Evolutionary conservation across 1,140 invertebrate genomes (phyloP).

Genomic region (Nylanderia fulva): DNA sequence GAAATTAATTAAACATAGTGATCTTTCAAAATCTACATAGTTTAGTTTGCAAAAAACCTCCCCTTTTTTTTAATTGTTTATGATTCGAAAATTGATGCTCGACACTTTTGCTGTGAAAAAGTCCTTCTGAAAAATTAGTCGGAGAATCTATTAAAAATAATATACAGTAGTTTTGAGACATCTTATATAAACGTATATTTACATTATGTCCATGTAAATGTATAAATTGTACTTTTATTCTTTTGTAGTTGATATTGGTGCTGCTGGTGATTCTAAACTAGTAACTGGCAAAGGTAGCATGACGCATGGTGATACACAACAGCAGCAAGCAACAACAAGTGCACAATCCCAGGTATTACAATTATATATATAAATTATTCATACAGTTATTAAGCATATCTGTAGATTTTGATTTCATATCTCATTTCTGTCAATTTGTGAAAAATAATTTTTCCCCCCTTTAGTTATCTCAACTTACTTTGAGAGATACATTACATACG

Average conservation of each 20-base stretch:
- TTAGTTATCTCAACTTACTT: background rate
- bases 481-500: background rate
- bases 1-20: too few relatives aligned
- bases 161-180: too few relatives aligned
- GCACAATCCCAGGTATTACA: background rate
- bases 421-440: background rate
- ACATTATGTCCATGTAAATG: background rate
- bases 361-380: background rate
- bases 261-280: constrained; percentile 2
- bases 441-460: background rate
- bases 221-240: background rate
- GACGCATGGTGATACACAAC: background rate
- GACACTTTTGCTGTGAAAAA: too few relatives aligned
- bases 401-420: background rate
- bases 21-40: too few relatives aligned
- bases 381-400: background rate
- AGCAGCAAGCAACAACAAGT: constrained; percentile 5
- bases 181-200: background rate
- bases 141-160: background rate
- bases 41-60: too few relatives aligned
- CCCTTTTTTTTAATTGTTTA: too few relatives aligned
- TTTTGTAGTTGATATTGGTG: background rate
- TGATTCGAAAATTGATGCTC: too few relatives aligned
- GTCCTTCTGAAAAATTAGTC: too few relatives aligned
- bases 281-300: background rate